Base-by-base conservation (phyloP, 2,797 vertebrate species). In the Ataeniobius toweri region DNA sequence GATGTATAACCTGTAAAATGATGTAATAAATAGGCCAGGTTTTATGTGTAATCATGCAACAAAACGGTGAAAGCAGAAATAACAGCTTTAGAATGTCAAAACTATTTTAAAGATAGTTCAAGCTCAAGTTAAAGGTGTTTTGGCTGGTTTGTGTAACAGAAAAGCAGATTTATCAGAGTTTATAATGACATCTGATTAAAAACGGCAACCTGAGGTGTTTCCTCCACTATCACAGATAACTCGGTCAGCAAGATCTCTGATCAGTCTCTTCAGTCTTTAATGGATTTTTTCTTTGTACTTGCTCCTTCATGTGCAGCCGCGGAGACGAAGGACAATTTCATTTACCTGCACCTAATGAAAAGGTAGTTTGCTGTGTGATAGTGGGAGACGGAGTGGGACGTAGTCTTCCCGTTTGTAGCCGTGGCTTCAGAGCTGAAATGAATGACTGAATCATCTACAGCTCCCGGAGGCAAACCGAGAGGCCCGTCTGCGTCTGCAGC, bases 281-380 rank as follows among this genome's bases (percentile, higher is more conserved):
- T 88, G 83, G 81, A 88, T 77, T 88, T 77, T 82, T 74, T 80
- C 80, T 88, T 77, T 73, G 83, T 89, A 76, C 75, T 83, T 80
- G 81, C 67, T 74, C 72, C 59, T 72, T 53, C 79, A 28, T 55
- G 63, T 78, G 74, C 79, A n/a, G 67, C 65, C n/a, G 76, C 82
- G 72, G 85, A 85, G 78, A 77, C 71, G 12, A 73, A 74, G 83
- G 85, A 85, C 82, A 78, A 92, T 92, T 91, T 92, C 79, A 93
- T 93, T 93, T 89, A 87, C 86, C 86, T 87, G 85, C 41, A 1
- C 80, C 73, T 92, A 94, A 94, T 94, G 91, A 93, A 95, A 93
- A 86, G 87, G 84, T 91, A 83, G 74, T 93, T 90, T 91, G 84
- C 70, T 6, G 82, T 3, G 79, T 85, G 88, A 88, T 83, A 68